Evolutionary conservation across 2,113 vertebrate genomes (phyloP), one percentile per base, ranked within the genome.

Genomic region (Campylomormyrus tamandua): DNA sequence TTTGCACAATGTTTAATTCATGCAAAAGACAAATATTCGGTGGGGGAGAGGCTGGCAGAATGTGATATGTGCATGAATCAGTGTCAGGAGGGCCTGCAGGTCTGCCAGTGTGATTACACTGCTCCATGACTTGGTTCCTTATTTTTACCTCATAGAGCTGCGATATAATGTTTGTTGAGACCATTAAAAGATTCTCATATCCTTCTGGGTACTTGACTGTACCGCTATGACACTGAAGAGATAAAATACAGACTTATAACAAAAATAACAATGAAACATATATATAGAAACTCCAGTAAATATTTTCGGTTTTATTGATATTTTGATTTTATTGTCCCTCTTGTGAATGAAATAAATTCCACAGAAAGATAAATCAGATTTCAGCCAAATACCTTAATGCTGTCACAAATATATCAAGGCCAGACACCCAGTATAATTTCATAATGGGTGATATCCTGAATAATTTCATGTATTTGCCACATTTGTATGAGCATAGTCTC

Each of bases 1-100:
- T 94, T 93, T 87, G 48, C 90, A 93, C 66, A 92, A 93, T 94
- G 94, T 95, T 93, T 94, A 94, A 94, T 94, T 96, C 94, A 96
- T 95, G 70, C 93, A 94, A 93, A 93, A 91, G 89, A 93, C 93
- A 93, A 93, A 92, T 91, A 91, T 90, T 91, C 92, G 50, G 86
- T 53, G 50, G 27, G 49, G 19, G 35, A 80, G 35, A 56, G 80
- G 24, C 4, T 56, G 11, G 15, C 11, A 2, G 49, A 27, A 56
- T 5, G 10, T 53, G 86, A 56, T 31, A 8, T 58, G 49, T 53
- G 27, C 50, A 35, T 56, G 50, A 87, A 56, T 56, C 50, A 56
- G 50, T 53, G 31, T 53, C 50, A 58, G 86, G 19, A 10, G 4
- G 39, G 27, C 35, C 74, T 19, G 35, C 35, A 7, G 42, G 74